Conservation (phyloP, 2,797 vertebrate genomes). For the Delichon dasypus region DNA sequence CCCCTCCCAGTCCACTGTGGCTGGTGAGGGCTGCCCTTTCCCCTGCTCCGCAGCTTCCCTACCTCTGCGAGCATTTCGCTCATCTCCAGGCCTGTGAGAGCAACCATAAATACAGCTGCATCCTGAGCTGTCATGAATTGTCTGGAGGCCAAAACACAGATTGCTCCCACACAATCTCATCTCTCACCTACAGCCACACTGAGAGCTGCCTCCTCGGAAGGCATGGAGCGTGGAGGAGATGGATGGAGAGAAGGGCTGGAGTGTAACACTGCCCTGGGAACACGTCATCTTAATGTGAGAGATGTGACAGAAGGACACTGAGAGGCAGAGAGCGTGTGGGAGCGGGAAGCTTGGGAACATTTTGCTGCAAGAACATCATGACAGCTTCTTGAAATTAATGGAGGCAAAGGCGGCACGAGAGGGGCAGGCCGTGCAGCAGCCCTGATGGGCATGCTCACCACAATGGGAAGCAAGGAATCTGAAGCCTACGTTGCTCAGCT, state of each 20-base stretch:
- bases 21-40: background rate
- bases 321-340: background rate
- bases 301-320: conserved; percentile 41
- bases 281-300: background rate
- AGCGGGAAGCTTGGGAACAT: background rate
- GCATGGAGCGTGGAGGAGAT: background rate
- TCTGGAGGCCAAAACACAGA: conserved; percentile 38
- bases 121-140: background rate
- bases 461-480: background rate
- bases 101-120: background rate
- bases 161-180: background rate
- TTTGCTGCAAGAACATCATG: conserved; percentile 38
- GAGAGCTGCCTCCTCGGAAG: background rate
- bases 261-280: background rate
- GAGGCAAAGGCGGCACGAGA: background rate
- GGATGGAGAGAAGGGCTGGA: conserved; percentile 36
- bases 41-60: background rate
- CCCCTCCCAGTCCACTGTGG: rapidly evolving
- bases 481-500: background rate
- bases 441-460: background rate
- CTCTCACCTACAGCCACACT: conserved; percentile 43
- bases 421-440: background rate
- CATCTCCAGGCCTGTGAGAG: background rate
- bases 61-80: rapidly evolving
- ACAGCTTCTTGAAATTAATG: conserved; percentile 42